Conservation (phyloP, 1,140 invertebrate genomes). For the Hirudo medicinalis region DNA sequence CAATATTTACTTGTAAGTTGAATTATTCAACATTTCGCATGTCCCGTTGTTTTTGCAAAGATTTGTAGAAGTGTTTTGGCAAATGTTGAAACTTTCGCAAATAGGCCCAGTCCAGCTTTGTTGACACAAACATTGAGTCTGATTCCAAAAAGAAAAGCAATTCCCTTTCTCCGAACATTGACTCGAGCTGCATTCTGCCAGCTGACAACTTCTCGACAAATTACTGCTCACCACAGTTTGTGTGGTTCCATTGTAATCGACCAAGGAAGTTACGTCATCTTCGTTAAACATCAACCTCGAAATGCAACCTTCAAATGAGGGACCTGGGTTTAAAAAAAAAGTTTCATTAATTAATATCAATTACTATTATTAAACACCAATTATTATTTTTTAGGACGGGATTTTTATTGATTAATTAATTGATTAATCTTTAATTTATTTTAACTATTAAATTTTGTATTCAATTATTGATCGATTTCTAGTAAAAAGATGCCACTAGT, state of each 20-base stretch:
- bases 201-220: neutral
- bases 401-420: too few species aligned
- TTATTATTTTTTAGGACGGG: too few species aligned
- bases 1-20: neutral
- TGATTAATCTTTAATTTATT: too few species aligned
- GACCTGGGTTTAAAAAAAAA: too few species aligned
- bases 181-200: conserved; percentile 4
- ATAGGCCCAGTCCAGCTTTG: conserved; percentile 47
- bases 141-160: neutral
- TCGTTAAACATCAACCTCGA: too few species aligned
- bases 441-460: too few species aligned
- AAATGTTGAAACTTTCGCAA: neutral
- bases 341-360: too few species aligned
- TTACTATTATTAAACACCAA: too few species aligned
- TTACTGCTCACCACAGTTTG: neutral
- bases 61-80: neutral
- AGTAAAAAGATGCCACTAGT: too few species aligned
- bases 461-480: too few species aligned
- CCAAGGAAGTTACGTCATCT: neutral
- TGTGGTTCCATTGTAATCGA: neutral
- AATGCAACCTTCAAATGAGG: too few species aligned
- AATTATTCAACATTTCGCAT: neutral
- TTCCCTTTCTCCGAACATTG: neutral
- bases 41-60: neutral
- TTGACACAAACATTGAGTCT: conserved; percentile 16